Conservation (phyloP, 2,797 vertebrate genomes). For the Psittacula echo region DNA sequence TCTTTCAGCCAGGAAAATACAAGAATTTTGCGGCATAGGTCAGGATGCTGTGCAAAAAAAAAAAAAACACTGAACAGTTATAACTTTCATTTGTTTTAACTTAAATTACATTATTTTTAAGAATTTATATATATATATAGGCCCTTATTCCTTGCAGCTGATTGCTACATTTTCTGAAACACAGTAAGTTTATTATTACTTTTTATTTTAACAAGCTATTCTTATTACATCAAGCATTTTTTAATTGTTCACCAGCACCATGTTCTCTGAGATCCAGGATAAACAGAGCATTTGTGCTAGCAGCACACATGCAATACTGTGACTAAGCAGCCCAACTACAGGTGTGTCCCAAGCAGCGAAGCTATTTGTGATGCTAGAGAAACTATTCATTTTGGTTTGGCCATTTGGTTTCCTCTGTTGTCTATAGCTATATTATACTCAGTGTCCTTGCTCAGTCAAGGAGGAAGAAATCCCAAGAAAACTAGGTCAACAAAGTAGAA, state of each 20-base stretch:
- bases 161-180: not conserved
- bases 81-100: not conserved
- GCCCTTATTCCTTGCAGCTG: not conserved
- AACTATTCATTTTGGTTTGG: not conserved
- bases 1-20: not conserved
- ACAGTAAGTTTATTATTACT: not conserved
- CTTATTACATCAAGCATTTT: not conserved
- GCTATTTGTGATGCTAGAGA: not conserved
- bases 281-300: not conserved
- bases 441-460: not conserved
- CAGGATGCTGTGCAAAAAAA: not conserved
- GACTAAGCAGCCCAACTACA: not conserved
- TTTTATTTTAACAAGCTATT: not conserved
- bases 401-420: not conserved
- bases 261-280: not conserved
- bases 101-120: not conserved
- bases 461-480: not conserved
- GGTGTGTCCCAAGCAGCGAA: not conserved
- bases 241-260: not conserved
- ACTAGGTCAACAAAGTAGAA: not conserved
- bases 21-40: not conserved
- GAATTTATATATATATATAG: not conserved
- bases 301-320: not conserved
- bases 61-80: not conserved
- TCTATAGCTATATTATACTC: not conserved